Conservation (phyloP, 2,113 vertebrate species). For the Clarias gariepinus region DNA sequence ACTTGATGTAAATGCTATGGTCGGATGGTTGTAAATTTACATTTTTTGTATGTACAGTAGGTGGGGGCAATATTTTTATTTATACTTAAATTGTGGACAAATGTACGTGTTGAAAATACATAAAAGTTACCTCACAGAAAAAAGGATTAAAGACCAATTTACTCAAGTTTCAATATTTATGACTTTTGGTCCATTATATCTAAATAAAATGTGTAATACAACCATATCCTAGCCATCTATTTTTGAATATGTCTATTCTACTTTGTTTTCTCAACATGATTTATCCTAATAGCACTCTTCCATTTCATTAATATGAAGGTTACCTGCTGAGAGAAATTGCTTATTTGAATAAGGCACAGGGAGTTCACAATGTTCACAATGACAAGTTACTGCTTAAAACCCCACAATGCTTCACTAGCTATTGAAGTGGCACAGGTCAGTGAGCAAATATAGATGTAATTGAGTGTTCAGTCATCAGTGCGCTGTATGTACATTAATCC, state of each 20-base stretch:
- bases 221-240: background rate
- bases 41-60: background rate
- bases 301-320: slow-evolving; percentile 35
- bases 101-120: background rate
- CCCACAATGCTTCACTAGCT: background rate
- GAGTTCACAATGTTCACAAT: background rate
- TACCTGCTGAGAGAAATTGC: slow-evolving; percentile 22
- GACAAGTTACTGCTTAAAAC: background rate
- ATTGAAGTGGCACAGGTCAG: background rate
- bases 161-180: background rate
- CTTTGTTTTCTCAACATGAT: slow-evolving; percentile 14
- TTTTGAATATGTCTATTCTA: slow-evolving; percentile 12
- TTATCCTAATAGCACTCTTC: slow-evolving; percentile 16
- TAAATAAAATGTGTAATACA: slow-evolving; percentile 2
- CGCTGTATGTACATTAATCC: background rate
- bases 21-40: background rate
- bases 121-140: background rate
- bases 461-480: background rate
- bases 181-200: too few relatives aligned
- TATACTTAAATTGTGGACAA: background rate
- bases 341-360: slow-evolving; percentile 6
- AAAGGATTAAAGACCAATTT: background rate
- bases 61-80: background rate
- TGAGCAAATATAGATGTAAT: background rate
- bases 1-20: background rate